phyloP scores from a whole-genome alignment of 92 coral and sea anemone species.

The Pocillopora meandrina region DNA sequence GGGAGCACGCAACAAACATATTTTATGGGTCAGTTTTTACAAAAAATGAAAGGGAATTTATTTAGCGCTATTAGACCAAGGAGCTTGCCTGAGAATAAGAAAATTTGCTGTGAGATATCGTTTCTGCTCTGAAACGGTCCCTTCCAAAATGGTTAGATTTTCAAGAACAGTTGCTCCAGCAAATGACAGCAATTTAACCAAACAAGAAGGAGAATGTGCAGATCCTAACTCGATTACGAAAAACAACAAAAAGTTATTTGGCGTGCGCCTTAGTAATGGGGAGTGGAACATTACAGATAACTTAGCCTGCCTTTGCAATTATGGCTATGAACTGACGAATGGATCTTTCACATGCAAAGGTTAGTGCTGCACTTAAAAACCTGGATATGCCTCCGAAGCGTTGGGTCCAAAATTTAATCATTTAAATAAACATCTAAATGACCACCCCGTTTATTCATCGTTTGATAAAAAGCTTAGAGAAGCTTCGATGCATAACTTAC shows the following conservation, averaged over 20 bases:
- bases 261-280: conserved; percentile 74
- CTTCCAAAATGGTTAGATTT: conserved; percentile 43
- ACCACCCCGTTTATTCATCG: too few relatives aligned
- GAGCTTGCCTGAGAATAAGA: conserved; percentile 58
- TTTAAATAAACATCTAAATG: too few relatives aligned
- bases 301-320: conserved; percentile 67
- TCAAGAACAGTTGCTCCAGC: conserved; percentile 63
- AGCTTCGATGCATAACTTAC: too few relatives aligned
- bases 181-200: conserved; percentile 20
- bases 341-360: conserved; percentile 9
- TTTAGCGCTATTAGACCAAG: conserved; percentile 73
- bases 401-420: too few relatives aligned
- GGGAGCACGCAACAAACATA: neutral
- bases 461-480: too few relatives aligned
- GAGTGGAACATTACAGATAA: conserved; percentile 61
- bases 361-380: neutral
- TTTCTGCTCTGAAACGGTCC: conserved; percentile 49
- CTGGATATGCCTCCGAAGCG: too few relatives aligned
- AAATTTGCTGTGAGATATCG: conserved; percentile 53
- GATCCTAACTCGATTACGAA: conserved; percentile 50
- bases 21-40: conserved; percentile 43
- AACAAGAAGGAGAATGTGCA: conserved; percentile 32
- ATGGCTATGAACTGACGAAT: conserved; percentile 68
- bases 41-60: conserved; percentile 45
- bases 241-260: conserved; percentile 30